phyloP scores from a whole-genome alignment of 1,140 invertebrate species.

The Drosophila nasuta region DNA sequence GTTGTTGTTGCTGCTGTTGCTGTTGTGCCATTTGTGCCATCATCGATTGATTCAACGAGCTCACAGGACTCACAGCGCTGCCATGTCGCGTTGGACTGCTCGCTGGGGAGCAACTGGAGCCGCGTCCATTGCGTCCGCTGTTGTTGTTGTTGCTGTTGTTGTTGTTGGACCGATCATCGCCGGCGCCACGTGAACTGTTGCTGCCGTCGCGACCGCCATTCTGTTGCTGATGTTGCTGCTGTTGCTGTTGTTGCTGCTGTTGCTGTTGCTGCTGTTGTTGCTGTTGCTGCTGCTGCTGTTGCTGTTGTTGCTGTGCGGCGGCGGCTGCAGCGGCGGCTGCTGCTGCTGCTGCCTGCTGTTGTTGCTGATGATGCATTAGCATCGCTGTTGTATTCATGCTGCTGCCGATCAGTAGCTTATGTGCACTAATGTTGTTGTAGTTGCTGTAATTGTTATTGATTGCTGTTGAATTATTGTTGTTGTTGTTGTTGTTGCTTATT shows the following conservation, averaged over 20 bases:
- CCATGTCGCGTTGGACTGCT: slow-evolving; percentile 84
- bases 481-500: slow-evolving; percentile 83
- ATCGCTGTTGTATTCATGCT: slow-evolving; percentile 84
- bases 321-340: slow-evolving; percentile 64
- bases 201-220: slow-evolving; percentile 74
- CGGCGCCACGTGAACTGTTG: slow-evolving; percentile 73
- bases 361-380: slow-evolving; percentile 83
- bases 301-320: slow-evolving; percentile 57
- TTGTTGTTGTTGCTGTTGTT: too few relatives aligned
- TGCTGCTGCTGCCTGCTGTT: slow-evolving; percentile 70
- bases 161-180: slow-evolving; percentile 70
- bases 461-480: slow-evolving; percentile 85
- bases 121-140: slow-evolving; percentile 78
- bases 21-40: slow-evolving; percentile 84
- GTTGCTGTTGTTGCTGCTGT: slow-evolving; percentile 63
- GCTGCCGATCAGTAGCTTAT: slow-evolving; percentile 78
- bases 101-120: slow-evolving; percentile 86
- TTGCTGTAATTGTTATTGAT: slow-evolving; percentile 85
- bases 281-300: slow-evolving; percentile 47
- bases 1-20: slow-evolving; percentile 87
- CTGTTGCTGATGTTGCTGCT: slow-evolving; percentile 82
- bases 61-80: slow-evolving; percentile 85
- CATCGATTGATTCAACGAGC: slow-evolving; percentile 84
- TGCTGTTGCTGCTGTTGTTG: slow-evolving; percentile 50
- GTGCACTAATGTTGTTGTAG: slow-evolving; percentile 63